Percentiles rank a stretch among this genome's conserved stretches.
phyloP scores from a whole-genome alignment of 2,797 vertebrate genomes.

The Cygnus olor region DNA sequence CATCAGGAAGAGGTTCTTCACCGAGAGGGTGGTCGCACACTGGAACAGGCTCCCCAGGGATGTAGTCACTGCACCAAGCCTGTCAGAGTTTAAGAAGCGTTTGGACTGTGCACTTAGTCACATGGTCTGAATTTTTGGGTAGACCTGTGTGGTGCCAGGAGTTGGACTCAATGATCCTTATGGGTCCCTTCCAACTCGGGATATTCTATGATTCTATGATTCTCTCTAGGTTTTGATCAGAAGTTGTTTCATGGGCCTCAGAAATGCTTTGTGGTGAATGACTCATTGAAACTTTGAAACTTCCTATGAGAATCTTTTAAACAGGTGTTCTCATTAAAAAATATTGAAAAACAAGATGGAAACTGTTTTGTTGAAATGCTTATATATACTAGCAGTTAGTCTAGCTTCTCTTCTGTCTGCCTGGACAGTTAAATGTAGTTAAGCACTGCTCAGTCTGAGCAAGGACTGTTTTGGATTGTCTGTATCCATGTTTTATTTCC shows the following conservation, averaged over 20 bases:
- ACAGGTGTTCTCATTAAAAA: background rate
- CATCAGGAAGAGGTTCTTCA: no score
- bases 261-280: background rate
- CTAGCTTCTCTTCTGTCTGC: background rate
- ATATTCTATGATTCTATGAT: no score
- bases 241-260: background rate
- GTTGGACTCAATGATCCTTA: no score
- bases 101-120: no score
- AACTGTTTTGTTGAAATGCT: background rate
- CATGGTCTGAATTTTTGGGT: no score
- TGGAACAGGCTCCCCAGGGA: no score
- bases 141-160: no score
- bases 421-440: background rate
- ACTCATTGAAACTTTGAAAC: accelerated
- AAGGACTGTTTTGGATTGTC: background rate
- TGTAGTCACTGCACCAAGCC: no score
- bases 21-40: no score
- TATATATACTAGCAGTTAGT: background rate
- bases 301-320: background rate
- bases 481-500: background rate
- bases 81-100: no score
- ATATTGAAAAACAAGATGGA: background rate
- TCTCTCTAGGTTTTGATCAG: background rate
- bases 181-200: no score
- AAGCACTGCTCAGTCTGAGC: background rate